Conservation (phyloP, 64 coral and sea anemone genomes). For the Actinia equina region DNA sequence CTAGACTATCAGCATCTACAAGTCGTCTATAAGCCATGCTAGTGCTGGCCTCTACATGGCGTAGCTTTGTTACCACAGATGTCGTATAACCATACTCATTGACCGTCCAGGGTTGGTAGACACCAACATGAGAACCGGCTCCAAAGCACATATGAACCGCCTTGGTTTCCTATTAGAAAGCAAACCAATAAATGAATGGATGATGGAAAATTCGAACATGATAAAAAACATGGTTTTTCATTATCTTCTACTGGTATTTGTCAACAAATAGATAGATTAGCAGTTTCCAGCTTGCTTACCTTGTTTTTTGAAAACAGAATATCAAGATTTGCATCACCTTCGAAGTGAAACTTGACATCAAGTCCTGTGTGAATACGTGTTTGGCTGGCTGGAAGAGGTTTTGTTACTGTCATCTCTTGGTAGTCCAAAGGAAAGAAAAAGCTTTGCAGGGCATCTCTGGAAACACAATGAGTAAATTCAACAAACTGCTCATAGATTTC, state of each 20-base stretch:
- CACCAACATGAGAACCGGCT: slow-evolving; percentile 61
- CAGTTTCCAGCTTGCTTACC: slow-evolving; percentile 11
- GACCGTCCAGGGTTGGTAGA: slow-evolving; percentile 96
- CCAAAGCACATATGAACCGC: slow-evolving; percentile 94
- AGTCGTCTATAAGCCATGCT: slow-evolving; percentile 75
- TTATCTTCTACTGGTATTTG: too few relatives aligned
- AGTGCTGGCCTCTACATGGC: slow-evolving; percentile 89
- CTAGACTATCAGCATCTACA: slow-evolving; percentile 77
- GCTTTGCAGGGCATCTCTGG: slow-evolving; percentile 83
- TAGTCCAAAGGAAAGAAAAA: slow-evolving; percentile 98
- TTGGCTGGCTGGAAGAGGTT: slow-evolving; percentile 86
- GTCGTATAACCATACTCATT: slow-evolving; percentile 99
- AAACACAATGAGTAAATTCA: not conserved
- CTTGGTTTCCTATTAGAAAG: slow-evolving; percentile 66
- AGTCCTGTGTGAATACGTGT: slow-evolving; percentile 85
- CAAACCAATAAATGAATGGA: not conserved
- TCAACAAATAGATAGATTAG: not conserved
- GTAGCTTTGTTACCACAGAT: slow-evolving; percentile 83
- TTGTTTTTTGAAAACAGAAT: slow-evolving; percentile 91
- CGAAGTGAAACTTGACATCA: slow-evolving; percentile 92
- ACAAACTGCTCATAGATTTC: too few relatives aligned
- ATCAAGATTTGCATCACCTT: slow-evolving; percentile 82
- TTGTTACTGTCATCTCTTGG: slow-evolving; percentile 89
- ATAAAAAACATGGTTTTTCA: too few relatives aligned
- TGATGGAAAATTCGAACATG: not conserved